These are phyloP conservation scores for Plodia interpunctella DNA, from an alignment of 1,140 invertebrate genomes.

Conservation along the genomic window DNA sequence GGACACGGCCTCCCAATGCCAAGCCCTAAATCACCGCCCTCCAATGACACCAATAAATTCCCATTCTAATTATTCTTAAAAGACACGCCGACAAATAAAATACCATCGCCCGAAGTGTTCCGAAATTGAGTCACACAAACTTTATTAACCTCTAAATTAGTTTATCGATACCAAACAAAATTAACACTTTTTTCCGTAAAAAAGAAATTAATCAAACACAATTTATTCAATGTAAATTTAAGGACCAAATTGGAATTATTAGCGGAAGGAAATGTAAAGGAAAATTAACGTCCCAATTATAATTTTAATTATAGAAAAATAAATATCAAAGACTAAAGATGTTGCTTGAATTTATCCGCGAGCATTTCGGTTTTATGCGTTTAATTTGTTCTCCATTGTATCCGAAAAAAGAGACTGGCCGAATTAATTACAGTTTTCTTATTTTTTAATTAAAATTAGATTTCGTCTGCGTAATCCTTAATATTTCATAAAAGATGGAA, in stretches of 20 bases:
- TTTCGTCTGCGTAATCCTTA: slow-evolving; percentile 61
- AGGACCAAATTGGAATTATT: slow-evolving; percentile 14
- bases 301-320: slow-evolving; percentile 36
- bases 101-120: slow-evolving; percentile 42
- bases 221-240: slow-evolving; percentile 19
- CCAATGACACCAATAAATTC: slow-evolving; percentile 65
- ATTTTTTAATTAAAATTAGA: slow-evolving; percentile 76
- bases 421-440: slow-evolving; percentile 62
- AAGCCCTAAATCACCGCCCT: slow-evolving; percentile 43
- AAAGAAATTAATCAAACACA: slow-evolving; percentile 15
- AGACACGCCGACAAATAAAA: slow-evolving; percentile 62
- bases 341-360: slow-evolving; percentile 32
- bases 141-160: slow-evolving; percentile 60
- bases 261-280: slow-evolving; percentile 15
- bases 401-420: slow-evolving; percentile 31
- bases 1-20: not conserved
- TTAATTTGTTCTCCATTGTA: slow-evolving; percentile 55
- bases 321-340: slow-evolving; percentile 30
- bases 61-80: slow-evolving; percentile 61
- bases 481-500: slow-evolving; percentile 76
- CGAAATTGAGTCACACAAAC: slow-evolving; percentile 58
- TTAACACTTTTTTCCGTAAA: slow-evolving; percentile 24
- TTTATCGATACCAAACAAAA: slow-evolving; percentile 30
- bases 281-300: slow-evolving; percentile 28
- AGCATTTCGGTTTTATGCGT: slow-evolving; percentile 35